Base-by-base conservation (phyloP, 1,140 invertebrate genomes). In the Leptinotarsa lineolata region DNA sequence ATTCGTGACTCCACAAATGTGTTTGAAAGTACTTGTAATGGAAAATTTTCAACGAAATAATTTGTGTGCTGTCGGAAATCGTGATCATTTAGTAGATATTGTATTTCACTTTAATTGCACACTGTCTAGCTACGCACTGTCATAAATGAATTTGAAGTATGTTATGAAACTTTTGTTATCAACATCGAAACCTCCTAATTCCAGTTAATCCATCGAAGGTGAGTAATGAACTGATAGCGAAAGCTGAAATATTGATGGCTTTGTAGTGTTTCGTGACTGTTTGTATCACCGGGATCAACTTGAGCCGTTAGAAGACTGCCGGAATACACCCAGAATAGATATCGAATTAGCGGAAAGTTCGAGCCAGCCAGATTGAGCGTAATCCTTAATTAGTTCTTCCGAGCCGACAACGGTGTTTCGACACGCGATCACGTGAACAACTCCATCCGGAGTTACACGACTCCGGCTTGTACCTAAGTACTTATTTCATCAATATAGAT, bases 341-440 rank as follows among this genome's bases (percentile, higher is more conserved):
- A 75, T 76, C 72, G 46, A 74, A 76, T 76, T 76, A 76, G 72
- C 68, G 72, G 68, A 74, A 71, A 76, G 75, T 22, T 59, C 66
- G 60, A 72, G 59, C 61, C 61, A 22, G 20, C 63, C 74, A 73
- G 71, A 75, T 75, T 73, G 74, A 75, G 72, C 75, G 68, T 67
- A 63, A 39, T 69, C 60, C 66, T 74, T 77, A 77, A 76, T 74
- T 77, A 77, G 76, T 75, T 77, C 68, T 75, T 77, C 66, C 68
- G 45, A 68, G 70, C 44, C 65, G 69, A 72, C 18, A 77, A 77
- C 72, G 74, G 73, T 68, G 54, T 30, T 39, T 67, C 18, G 16
- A 63, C 76, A 77, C 76, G 76, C 76, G 74, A 77, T 77, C 76
- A 77, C 76, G 76, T 75, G 73, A 75, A 46, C 59, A 45, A 48